Evolutionary conservation across 2,113 vertebrate genomes (phyloP).

Genomic region (Ginglymostoma cirratum): DNA sequence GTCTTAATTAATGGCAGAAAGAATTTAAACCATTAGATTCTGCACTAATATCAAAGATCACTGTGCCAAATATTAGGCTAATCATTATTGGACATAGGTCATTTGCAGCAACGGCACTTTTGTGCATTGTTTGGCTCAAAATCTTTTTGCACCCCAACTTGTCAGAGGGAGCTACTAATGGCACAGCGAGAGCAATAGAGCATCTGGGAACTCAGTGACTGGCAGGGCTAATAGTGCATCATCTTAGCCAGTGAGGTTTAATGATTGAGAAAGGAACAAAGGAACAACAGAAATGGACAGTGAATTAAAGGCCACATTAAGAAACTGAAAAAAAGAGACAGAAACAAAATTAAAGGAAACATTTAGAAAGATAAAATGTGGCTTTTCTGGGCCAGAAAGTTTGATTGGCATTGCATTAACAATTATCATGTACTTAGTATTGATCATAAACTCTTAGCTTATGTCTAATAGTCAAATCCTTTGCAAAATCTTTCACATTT

Average conservation of each 20-base stretch:
- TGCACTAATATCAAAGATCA: neutral
- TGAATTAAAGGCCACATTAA: neutral
- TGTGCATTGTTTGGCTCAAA: neutral
- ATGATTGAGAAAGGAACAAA: neutral
- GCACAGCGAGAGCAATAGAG: neutral
- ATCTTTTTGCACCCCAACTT: neutral
- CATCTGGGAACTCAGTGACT: neutral
- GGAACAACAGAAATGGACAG: neutral
- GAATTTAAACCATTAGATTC: neutral
- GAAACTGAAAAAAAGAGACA: neutral
- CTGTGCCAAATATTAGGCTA: neutral
- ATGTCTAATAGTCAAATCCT: neutral
- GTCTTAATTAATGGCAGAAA: neutral
- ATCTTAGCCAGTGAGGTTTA: neutral
- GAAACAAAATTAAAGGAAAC: neutral
- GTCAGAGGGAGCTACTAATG: neutral
- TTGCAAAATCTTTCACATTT: neutral
- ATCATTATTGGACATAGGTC: neutral
- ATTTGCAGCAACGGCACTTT: neutral
- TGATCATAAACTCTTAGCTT: neutral
- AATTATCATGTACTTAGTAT: neutral
- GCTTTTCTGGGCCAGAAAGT: neutral
- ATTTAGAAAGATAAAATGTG: neutral
- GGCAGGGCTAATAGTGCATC: neutral
- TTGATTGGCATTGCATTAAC: neutral